Conservation (phyloP, 2,888 invertebrate species). For the Andrena bicolor region DNA sequence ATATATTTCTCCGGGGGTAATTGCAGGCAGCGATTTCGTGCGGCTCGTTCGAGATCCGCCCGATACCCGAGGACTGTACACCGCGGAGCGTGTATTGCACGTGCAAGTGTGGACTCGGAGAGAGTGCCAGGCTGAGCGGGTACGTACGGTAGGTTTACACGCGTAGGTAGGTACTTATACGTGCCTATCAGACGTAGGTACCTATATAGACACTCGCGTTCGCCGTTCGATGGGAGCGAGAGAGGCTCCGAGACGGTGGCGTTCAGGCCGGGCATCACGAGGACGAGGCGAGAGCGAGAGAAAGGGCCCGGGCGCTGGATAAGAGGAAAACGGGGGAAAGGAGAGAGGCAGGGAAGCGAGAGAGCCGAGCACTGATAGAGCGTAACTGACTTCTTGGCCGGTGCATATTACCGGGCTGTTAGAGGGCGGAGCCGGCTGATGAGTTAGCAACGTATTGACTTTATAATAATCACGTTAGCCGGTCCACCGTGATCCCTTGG, state of each 20-base stretch:
- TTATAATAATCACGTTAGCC: slow-evolving; percentile 85
- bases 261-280: background rate
- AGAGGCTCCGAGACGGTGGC: slow-evolving; percentile 16
- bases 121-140: slow-evolving; percentile 30
- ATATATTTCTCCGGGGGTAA: slow-evolving; percentile 74
- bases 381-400: slow-evolving; percentile 83
- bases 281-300: slow-evolving; percentile 49
- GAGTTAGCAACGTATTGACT: slow-evolving; percentile 85
- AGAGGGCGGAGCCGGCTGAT: slow-evolving; percentile 84
- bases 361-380: slow-evolving; percentile 76
- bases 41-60: slow-evolving; percentile 74
- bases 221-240: slow-evolving; percentile 6
- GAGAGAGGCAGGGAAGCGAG: slow-evolving; percentile 46
- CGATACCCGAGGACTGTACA: slow-evolving; percentile 65
- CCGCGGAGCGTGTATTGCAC: slow-evolving; percentile 68
- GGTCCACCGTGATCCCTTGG: slow-evolving; percentile 78
- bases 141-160: slow-evolving; percentile 71
- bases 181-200: slow-evolving; percentile 66
- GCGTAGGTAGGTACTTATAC: slow-evolving; percentile 71
- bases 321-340: slow-evolving; percentile 27
- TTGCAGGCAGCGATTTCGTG: slow-evolving; percentile 75
- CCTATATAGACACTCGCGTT: slow-evolving; percentile 37
- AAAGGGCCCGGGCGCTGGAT: slow-evolving; percentile 33
- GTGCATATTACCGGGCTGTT: slow-evolving; percentile 85
- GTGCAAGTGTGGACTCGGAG: slow-evolving; percentile 51